Percentiles rank a stretch among this genome's conserved stretches.
Conservation (phyloP, 2,888 invertebrate genomes). For the Caenorhabditis sulstoni region DNA sequence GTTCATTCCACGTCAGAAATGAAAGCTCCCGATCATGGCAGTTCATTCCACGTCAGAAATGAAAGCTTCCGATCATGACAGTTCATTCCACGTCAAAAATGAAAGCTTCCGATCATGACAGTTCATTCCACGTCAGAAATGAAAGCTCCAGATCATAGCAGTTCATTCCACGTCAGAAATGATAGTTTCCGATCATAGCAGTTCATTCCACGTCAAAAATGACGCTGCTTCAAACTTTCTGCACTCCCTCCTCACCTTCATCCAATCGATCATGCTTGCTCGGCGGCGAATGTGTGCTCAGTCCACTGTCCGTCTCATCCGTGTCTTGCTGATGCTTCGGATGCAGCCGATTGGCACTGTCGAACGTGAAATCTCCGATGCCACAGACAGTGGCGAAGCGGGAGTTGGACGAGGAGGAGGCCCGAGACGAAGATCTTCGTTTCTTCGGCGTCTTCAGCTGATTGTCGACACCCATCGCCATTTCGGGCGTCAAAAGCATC, state of each 20-base stretch:
- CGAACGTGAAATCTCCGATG: constrained; percentile 36
- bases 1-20: too few relatives aligned
- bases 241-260: constrained; percentile 1
- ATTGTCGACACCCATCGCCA: constrained; percentile 28
- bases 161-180: too few relatives aligned
- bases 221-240: too few relatives aligned
- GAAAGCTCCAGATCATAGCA: too few relatives aligned
- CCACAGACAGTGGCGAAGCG: constrained; percentile 56
- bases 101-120: too few relatives aligned
- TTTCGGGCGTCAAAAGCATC: constrained; percentile 39
- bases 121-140: too few relatives aligned
- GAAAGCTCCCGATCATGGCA: too few relatives aligned
- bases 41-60: too few relatives aligned
- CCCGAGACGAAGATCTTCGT: constrained; percentile 41
- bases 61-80: too few relatives aligned
- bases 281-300: constrained; percentile 52
- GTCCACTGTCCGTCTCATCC: constrained; percentile 55
- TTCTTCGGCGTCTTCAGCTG: constrained; percentile 39
- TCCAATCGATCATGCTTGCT: constrained; percentile 57
- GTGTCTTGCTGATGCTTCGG: neutral
- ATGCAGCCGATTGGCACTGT: neutral
- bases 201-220: too few relatives aligned
- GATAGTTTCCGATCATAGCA: too few relatives aligned
- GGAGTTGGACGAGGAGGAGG: constrained; percentile 39
- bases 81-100: too few relatives aligned